Percentiles rank a stretch among this genome's conserved stretches.
Conservation (phyloP, 2,888 invertebrate species). For the Lasius fuliginosus region DNA sequence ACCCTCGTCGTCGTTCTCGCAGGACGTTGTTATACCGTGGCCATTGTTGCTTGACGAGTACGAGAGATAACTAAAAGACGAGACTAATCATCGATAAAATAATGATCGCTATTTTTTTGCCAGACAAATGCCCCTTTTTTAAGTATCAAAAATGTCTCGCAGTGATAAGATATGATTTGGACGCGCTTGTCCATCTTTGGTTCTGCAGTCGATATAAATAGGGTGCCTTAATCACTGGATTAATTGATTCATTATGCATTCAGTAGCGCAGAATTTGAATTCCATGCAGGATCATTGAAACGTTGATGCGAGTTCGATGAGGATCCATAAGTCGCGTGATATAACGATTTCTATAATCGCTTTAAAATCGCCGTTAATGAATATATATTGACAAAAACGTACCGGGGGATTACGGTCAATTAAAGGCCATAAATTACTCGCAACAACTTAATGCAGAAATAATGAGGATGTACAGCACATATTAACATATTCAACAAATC, state of each 20-base stretch:
- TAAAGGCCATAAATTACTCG: conserved; percentile 22
- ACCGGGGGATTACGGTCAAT: background rate
- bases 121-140: background rate
- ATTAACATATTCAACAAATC: conserved; percentile 50
- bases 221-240: conserved; percentile 47
- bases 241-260: conserved; percentile 71
- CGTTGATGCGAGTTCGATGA: conserved; percentile 16
- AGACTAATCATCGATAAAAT: conserved; percentile 73
- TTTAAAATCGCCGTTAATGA: conserved; percentile 3
- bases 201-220: conserved; percentile 11
- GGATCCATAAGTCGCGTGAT: background rate
- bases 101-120: conserved; percentile 56
- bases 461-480: conserved; percentile 5
- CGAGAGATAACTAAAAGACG: conserved; percentile 46
- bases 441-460: conserved; percentile 26
- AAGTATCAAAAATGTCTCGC: conserved; percentile 12
- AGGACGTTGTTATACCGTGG: conserved; percentile 52
- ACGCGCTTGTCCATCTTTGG: background rate
- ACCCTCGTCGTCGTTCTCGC: conserved; percentile 58
- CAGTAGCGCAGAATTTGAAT: conserved; percentile 28
- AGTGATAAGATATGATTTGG: conserved; percentile 19
- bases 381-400: background rate
- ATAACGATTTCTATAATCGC: conserved; percentile 2
- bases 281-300: conserved; percentile 32
- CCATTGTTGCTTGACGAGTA: conserved; percentile 66